A percentile compares a stretch with the other conserved stretches of the same genome.
Conservation (phyloP, 1,140 invertebrate genomes). For the Drosophila lacteicornis region DNA sequence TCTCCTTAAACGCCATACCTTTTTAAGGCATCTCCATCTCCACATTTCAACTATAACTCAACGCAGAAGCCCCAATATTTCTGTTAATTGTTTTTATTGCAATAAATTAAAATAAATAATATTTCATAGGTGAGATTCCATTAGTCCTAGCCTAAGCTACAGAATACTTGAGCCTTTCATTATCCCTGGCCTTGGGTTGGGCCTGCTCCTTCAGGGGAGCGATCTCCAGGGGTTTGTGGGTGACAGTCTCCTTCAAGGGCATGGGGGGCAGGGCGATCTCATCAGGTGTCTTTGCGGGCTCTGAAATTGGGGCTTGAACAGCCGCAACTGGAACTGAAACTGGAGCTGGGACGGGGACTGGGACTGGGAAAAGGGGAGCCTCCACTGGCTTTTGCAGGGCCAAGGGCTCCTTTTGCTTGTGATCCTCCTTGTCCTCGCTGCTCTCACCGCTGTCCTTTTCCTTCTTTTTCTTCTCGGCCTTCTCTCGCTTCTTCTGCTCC, state of each 20-base stretch:
- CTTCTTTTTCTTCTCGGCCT: constrained; percentile 32
- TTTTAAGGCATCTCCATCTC: too few species aligned
- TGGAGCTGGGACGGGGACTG: background rate
- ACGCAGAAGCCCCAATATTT: background rate
- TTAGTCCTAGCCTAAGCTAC: constrained; percentile 35
- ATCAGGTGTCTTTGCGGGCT: constrained; percentile 20
- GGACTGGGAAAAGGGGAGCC: background rate
- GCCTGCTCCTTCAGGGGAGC: constrained; percentile 21
- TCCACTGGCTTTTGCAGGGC: constrained; percentile 23
- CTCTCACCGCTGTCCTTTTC: constrained; percentile 51
- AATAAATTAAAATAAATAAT: constrained; percentile 61
- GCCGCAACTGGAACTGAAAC: background rate
- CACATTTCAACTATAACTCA: background rate
- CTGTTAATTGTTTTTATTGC: constrained; percentile 29
- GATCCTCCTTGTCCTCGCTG: constrained; percentile 56
- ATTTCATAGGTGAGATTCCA: constrained; percentile 16
- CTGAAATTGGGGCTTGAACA: constrained; percentile 6
- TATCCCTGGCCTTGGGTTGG: constrained; percentile 30
- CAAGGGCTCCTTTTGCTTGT: constrained; percentile 21
- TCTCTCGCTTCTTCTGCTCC: constrained; percentile 40
- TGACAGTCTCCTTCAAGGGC: constrained; percentile 46
- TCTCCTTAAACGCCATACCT: too few species aligned
- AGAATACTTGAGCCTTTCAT: constrained; percentile 60
- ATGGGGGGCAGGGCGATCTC: constrained; percentile 58
- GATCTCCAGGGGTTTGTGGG: constrained; percentile 23